Evolutionary conservation across 2,113 vertebrate genomes (phyloP).

Genomic region (Tor tambroides): DNA sequence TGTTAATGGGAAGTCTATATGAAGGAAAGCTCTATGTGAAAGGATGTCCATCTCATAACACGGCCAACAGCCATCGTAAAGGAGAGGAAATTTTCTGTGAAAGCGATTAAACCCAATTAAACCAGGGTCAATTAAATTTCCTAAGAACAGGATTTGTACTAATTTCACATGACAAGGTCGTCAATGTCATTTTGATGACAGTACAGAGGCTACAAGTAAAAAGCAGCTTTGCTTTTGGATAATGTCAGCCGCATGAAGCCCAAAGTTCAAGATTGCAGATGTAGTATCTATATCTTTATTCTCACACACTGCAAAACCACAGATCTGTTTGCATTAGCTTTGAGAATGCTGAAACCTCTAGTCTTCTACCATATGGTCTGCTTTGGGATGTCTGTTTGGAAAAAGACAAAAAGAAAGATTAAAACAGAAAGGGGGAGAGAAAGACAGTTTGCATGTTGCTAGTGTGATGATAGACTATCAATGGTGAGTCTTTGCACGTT

Average conservation of each 20-base stretch:
- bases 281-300: slow-evolving; percentile 16
- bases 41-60: slow-evolving; percentile 67
- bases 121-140: slow-evolving; percentile 75
- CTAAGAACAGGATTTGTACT: slow-evolving; percentile 69
- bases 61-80: slow-evolving; percentile 62
- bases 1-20: slow-evolving; percentile 76
- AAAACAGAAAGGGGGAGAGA: background rate
- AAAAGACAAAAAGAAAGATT: slow-evolving; percentile 12
- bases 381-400: slow-evolving; percentile 34
- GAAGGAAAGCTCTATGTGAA: slow-evolving; percentile 64
- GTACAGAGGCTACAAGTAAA: background rate
- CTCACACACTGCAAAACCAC: slow-evolving; percentile 21
- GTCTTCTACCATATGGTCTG: slow-evolving; percentile 47
- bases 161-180: slow-evolving; percentile 67
- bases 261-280: background rate
- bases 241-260: background rate
- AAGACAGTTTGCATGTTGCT: slow-evolving; percentile 9
- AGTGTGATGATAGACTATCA: slow-evolving; percentile 8
- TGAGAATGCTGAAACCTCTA: slow-evolving; percentile 33
- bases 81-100: slow-evolving; percentile 65
- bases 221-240: slow-evolving; percentile 8
- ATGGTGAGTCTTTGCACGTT: slow-evolving; percentile 21
- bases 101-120: slow-evolving; percentile 76
- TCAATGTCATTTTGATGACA: slow-evolving; percentile 11
- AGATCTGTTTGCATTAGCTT: slow-evolving; percentile 46